Percentiles rank a stretch among this genome's conserved stretches.
Evolutionary conservation across 2,113 vertebrate genomes (phyloP).

Genomic region (Panurus biarmicus): DNA sequence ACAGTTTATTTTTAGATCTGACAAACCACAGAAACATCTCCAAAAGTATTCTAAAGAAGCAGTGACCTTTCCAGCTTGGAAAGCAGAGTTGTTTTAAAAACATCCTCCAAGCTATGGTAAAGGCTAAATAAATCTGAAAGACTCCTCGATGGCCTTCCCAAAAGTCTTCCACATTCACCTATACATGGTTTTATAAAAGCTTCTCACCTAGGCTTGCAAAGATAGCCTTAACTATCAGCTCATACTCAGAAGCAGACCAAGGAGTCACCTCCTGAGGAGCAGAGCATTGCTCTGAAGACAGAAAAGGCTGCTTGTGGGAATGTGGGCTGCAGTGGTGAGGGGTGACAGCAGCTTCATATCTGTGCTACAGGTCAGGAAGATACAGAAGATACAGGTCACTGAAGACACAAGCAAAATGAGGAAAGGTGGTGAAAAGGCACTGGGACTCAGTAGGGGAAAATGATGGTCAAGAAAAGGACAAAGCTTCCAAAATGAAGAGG

Average conservation of each 20-base stretch:
- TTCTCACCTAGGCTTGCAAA: background rate
- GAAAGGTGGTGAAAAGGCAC: background rate
- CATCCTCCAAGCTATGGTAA: background rate
- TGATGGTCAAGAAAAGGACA: background rate
- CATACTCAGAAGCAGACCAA: background rate
- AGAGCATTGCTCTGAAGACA: background rate
- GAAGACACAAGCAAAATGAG: background rate
- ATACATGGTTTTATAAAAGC: background rate
- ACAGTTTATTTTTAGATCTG: conserved; percentile 44
- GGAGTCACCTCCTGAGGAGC: background rate
- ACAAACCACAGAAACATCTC: conserved; percentile 43
- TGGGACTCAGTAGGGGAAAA: background rate
- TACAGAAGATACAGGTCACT: background rate
- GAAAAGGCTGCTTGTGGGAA: background rate
- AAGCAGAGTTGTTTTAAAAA: background rate
- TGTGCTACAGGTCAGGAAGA: too few species aligned
- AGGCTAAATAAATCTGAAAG: background rate
- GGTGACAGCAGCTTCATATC: background rate
- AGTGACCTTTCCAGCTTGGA: conserved; percentile 10
- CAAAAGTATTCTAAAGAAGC: conserved; percentile 36
- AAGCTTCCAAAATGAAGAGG: background rate
- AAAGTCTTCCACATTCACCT: background rate
- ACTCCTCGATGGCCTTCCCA: background rate
- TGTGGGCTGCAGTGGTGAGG: fast-evolving
- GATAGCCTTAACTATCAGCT: background rate